phyloP scores from a whole-genome alignment of 2,113 vertebrate species.

The Eurypyga helias region DNA sequence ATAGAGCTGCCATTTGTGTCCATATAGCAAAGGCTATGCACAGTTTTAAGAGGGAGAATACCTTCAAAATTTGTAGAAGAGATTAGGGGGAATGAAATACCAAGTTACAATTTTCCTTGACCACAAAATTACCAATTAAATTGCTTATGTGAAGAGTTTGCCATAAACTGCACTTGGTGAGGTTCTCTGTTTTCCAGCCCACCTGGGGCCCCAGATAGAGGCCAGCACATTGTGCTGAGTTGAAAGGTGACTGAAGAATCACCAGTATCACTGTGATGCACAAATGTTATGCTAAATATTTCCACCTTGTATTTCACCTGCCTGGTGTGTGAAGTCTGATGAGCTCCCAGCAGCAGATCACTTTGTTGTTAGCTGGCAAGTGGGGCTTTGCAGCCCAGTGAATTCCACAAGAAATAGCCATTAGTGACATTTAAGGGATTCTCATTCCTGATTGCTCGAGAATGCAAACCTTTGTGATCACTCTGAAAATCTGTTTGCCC shows the following conservation, averaged over 20 bases:
- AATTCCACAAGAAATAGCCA: not conserved
- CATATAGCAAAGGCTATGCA: not conserved
- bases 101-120: not conserved
- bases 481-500: not conserved
- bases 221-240: not conserved
- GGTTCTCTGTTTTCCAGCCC: not conserved
- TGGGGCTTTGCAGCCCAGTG: not conserved
- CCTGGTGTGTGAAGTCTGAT: not conserved
- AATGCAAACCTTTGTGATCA: not conserved
- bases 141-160: not conserved
- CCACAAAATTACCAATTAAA: not conserved
- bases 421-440: not conserved
- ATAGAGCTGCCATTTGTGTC: not conserved
- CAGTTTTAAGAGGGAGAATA: not conserved
- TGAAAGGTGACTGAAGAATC: not conserved
- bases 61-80: not conserved
- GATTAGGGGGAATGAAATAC: not conserved
- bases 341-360: fast-evolving
- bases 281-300: not conserved
- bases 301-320: not conserved
- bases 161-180: not conserved
- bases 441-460: not conserved
- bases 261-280: not conserved
- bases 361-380: not conserved
- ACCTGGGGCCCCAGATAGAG: fast-evolving